Percentiles rank a stretch among this genome's conserved stretches.
phyloP scores from a whole-genome alignment of 2,797 vertebrate species.

The Paramormyrops hopkinsi region DNA sequence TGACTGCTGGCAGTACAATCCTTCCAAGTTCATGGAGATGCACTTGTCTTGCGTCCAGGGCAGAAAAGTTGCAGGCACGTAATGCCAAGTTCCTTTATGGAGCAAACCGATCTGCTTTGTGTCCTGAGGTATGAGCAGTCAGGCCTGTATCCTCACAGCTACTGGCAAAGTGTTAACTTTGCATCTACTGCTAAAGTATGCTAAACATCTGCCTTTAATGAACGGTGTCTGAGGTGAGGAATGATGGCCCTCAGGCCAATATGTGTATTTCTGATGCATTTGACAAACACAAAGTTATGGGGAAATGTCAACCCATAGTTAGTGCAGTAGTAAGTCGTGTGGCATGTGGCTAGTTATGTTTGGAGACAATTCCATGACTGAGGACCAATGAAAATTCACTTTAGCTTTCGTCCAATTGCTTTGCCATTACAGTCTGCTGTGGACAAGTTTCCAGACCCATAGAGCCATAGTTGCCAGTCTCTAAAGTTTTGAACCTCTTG shows the following conservation, averaged over 20 bases:
- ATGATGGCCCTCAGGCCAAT: not conserved
- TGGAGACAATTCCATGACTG: not conserved
- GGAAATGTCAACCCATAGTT: not conserved
- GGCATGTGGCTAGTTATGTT: not conserved
- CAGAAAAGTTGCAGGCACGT: constrained; percentile 9
- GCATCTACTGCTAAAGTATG: not conserved
- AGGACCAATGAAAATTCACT: not conserved
- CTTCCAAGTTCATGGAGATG: not conserved
- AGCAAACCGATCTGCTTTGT: constrained; percentile 23
- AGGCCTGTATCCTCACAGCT: constrained; percentile 12
- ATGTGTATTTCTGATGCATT: not conserved
- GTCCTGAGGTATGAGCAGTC: not conserved
- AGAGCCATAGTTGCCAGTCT: not conserved
- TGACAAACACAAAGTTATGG: not conserved
- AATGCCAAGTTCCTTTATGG: not conserved
- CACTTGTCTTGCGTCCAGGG: not conserved
- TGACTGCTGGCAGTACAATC: not conserved
- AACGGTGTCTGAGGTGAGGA: not conserved
- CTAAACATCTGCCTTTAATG: not conserved
- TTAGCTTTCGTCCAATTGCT: not conserved
- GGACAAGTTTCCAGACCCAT: not conserved
- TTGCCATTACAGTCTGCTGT: not conserved
- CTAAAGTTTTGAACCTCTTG: not conserved
- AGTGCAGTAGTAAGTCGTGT: not conserved
- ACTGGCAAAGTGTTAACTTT: constrained; percentile 13